Percentiles rank a stretch among this genome's conserved stretches.
Conservation (phyloP, 2,113 vertebrate species). For the Gracilinanus agilis region DNA sequence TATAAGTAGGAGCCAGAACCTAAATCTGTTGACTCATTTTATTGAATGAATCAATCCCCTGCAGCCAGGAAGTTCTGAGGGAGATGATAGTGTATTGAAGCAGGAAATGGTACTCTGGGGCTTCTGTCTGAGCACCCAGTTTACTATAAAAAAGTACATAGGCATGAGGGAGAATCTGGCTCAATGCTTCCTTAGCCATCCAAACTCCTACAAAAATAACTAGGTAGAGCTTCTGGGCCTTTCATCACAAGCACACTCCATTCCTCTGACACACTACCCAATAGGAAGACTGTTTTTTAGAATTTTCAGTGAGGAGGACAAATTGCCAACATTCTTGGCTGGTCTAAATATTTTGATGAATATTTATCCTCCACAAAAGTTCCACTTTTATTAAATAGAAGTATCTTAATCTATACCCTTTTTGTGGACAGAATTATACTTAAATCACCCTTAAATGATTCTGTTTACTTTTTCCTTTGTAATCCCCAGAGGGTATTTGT, state of each 20-base stretch:
- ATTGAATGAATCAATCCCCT: slow-evolving; percentile 7
- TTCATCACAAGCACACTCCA: background rate
- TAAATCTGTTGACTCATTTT: background rate
- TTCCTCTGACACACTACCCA: background rate
- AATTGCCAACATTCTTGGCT: background rate
- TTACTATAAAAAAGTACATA: slow-evolving; percentile 30
- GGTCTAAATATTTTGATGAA: background rate
- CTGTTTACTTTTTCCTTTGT: slow-evolving; percentile 43
- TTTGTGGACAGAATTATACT: slow-evolving; percentile 26
- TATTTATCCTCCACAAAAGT: background rate
- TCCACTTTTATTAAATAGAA: slow-evolving; percentile 42
- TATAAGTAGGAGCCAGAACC: background rate
- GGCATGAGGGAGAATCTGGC: background rate
- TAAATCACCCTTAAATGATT: slow-evolving; percentile 22
- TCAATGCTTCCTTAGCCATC: background rate
- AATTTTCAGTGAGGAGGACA: background rate
- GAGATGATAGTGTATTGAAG: background rate
- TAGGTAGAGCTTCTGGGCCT: background rate
- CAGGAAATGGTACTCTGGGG: background rate
- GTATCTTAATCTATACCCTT: slow-evolving; percentile 1
- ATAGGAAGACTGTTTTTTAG: background rate
- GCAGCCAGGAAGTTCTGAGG: background rate
- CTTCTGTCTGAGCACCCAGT: background rate
- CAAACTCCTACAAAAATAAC: background rate
- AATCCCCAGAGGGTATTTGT: slow-evolving; percentile 39